Evolutionary conservation across 2,888 invertebrate genomes (phyloP).

Genomic region (Athetis lepigone): DNA sequence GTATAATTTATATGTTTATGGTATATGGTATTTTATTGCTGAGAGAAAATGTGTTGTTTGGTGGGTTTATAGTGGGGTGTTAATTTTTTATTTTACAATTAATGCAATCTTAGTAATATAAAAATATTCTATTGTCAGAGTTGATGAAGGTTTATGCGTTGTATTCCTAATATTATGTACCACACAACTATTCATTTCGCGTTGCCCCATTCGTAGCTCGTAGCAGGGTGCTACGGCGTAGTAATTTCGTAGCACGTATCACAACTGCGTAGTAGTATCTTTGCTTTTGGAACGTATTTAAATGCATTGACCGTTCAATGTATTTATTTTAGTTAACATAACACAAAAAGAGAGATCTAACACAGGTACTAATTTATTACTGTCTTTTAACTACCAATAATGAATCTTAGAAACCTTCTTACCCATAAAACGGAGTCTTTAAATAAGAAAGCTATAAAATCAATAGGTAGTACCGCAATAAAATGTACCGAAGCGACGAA

Average conservation of each 20-base stretch:
- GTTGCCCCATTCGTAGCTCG: neutral
- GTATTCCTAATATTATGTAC: neutral
- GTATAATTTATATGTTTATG: conserved; percentile 69
- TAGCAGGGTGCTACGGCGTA: conserved; percentile 31
- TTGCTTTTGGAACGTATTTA: neutral
- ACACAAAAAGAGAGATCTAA: neutral
- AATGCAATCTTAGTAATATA: neutral
- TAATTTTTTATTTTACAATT: conserved; percentile 15
- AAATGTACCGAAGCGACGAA: conserved; percentile 33
- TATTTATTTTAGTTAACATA: neutral
- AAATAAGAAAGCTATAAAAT: conserved; percentile 31
- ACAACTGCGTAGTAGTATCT: neutral
- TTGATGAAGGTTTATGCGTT: neutral
- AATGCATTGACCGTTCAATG: neutral
- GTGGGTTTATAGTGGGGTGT: conserved; percentile 26
- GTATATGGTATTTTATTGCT: conserved; percentile 49
- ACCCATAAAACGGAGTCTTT: conserved; percentile 18
- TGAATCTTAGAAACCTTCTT: conserved; percentile 11
- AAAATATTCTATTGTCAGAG: neutral
- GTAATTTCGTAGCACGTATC: conserved; percentile 5
- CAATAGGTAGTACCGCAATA: conserved; percentile 46
- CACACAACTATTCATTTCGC: no score
- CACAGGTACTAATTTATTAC: neutral
- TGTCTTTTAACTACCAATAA: conserved; percentile 24
- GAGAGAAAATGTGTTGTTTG: conserved; percentile 43